phyloP scores from a whole-genome alignment of 2,888 invertebrate species.

The Tillus elongatus region DNA sequence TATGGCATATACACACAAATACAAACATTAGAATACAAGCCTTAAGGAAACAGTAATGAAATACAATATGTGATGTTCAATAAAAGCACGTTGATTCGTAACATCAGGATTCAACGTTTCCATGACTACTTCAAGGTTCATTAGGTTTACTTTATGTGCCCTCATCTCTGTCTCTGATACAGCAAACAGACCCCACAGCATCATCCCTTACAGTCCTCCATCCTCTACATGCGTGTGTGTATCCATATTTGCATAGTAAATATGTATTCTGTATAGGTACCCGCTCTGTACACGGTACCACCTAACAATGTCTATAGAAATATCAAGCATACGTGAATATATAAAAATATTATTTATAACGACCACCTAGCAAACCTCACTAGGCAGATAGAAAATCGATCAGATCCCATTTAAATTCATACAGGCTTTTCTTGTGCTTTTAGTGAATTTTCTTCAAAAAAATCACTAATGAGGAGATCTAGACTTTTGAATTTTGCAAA shows the following conservation, averaged over 20 bases:
- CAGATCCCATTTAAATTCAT: too few relatives aligned
- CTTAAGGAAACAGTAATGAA: constrained; percentile 26
- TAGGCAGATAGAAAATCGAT: too few relatives aligned
- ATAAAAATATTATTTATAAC: too few relatives aligned
- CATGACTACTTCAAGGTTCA: constrained; percentile 29
- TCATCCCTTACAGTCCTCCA: neutral
- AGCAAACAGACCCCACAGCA: neutral
- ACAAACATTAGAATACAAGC: constrained; percentile 15
- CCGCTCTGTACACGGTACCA: too few relatives aligned
- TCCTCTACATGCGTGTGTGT: constrained; percentile 5
- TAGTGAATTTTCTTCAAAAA: too few relatives aligned
- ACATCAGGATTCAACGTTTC: constrained; percentile 29
- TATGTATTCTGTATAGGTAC: too few relatives aligned
- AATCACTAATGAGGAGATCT: too few relatives aligned
- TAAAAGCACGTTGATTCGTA: constrained; percentile 31
- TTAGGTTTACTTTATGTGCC: constrained; percentile 27
- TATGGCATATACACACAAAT: constrained; percentile 6
- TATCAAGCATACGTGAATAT: too few relatives aligned
- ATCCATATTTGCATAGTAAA: constrained; percentile 4
- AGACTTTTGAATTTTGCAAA: too few relatives aligned
- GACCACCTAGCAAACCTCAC: too few relatives aligned
- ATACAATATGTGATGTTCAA: constrained; percentile 33
- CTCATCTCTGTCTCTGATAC: constrained; percentile 13
- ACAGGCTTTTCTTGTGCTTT: too few relatives aligned
- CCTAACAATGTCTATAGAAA: too few relatives aligned